Conservation (phyloP, 2,113 vertebrate species). For the Strix uralensis region DNA sequence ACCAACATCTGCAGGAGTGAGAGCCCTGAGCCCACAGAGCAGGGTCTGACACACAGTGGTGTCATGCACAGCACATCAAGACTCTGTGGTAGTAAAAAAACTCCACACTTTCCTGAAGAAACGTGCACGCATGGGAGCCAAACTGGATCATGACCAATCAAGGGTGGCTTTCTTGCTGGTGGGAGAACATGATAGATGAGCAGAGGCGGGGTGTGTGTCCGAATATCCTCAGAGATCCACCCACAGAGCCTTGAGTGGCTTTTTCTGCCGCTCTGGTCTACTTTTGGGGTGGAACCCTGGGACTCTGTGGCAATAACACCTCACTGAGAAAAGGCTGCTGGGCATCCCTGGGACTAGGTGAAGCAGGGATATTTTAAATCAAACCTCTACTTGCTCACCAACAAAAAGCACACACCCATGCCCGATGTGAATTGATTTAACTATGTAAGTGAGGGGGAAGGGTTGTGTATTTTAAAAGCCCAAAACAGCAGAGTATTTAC, state of each 20-base stretch:
- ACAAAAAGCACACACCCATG: not conserved
- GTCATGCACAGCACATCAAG: fast-evolving
- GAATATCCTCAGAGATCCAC: not conserved
- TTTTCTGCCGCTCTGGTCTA: not conserved
- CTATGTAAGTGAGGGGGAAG: not conserved
- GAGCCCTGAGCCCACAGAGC: not conserved
- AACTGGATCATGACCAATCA: not conserved
- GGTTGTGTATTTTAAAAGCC: not conserved
- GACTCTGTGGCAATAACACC: not conserved
- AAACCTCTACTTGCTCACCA: not conserved
- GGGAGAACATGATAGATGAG: not conserved
- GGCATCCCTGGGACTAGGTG: not conserved
- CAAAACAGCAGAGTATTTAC: constrained; percentile 6
- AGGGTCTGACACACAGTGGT: fast-evolving
- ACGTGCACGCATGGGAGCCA: not conserved
- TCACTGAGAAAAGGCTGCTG: not conserved
- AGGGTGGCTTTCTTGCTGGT: not conserved
- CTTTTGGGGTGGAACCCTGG: not conserved
- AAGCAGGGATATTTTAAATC: not conserved
- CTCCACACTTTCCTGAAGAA: not conserved
- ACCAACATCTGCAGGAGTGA: not conserved
- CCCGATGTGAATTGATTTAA: not conserved
- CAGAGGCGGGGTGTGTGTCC: fast-evolving
- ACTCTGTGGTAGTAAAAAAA: not conserved
- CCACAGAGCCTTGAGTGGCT: not conserved